Conservation (phyloP, 1,140 invertebrate genomes). For the Zaprionus kolodkinae region DNA sequence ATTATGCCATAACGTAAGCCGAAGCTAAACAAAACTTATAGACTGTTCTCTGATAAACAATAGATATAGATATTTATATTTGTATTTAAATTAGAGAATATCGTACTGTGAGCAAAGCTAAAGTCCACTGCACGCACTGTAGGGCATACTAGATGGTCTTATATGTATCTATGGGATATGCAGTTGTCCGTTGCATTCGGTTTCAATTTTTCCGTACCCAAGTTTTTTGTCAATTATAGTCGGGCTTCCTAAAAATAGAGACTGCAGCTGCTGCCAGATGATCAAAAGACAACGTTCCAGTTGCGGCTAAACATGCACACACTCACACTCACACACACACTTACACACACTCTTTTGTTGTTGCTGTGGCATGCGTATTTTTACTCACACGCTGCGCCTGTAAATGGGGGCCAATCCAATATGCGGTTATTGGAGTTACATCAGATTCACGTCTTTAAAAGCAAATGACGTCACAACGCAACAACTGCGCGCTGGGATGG, state of each 20-base stretch:
- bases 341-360: slow-evolving; percentile 2
- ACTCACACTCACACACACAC: slow-evolving; percentile 5
- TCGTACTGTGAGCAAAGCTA: not conserved
- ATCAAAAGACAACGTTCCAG: slow-evolving; percentile 51
- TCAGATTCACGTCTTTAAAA: slow-evolving; percentile 44
- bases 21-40: not conserved
- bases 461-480: slow-evolving; percentile 1
- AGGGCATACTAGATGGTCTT: not conserved
- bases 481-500: slow-evolving; percentile 13
- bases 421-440: slow-evolving; percentile 48
- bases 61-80: too few relatives aligned
- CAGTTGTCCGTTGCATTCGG: slow-evolving; percentile 16
- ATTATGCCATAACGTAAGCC: not conserved
- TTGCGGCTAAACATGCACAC: slow-evolving; percentile 46
- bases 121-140: not conserved
- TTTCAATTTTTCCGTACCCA: slow-evolving; percentile 8
- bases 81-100: not conserved
- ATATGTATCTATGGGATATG: slow-evolving; percentile 1
- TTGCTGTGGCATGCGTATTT: slow-evolving; percentile 39
- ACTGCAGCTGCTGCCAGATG: slow-evolving; percentile 49
- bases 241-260: slow-evolving; percentile 62
- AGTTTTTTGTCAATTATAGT: slow-evolving; percentile 38
- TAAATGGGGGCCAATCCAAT: slow-evolving; percentile 39
- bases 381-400: slow-evolving; percentile 43
- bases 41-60: not conserved